Evolutionary conservation across 2,888 invertebrate species (phyloP), one percentile per base, ranked within the genome.

Genomic region (Plutella xylostella): DNA sequence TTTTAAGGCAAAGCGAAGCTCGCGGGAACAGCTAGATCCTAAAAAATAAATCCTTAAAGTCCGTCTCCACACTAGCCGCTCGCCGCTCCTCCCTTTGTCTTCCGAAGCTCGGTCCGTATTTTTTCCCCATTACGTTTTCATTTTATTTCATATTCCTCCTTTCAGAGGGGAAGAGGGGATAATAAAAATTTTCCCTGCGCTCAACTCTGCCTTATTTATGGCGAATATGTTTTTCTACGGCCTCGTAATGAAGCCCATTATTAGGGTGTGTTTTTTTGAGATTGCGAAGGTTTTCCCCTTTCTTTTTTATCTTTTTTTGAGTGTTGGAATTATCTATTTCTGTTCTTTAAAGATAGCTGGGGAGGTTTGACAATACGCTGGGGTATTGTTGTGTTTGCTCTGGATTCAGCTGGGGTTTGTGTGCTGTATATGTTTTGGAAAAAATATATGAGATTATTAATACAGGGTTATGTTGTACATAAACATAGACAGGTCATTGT

Each of bases 71-170:
- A 44, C 30, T 28, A 44, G 0, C 1, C 3, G n/a, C 54, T 17
- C 66, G 41, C 48, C 50, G 58, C 31, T 65, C 65, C 60, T 74
- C 79, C 76, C 75, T 82, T 80, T 80, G 83, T 83, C 83, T 83
- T 83, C 71, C 72, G 65, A 57, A 58, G 59, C 58, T 19, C 17
- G 18, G 14, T 18, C 65, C 67, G 78, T 82, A 83, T 83, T 83
- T 83, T 82, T 83, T 83, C 74, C 77, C 79, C 78, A 82, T 83
- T 82, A 82, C 76, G 74, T 82, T 83, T 83, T 79, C 83, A 83
- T 82, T 83, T 83, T 83, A 82, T 82, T 80, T 80, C 82, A 83
- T 80, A 80, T 82, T 82, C 73, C 80, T 78, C 82, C 77, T 76
- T 72, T 63, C 57, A 68, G 72, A 68, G 56, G 53, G 58, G 25